A percentile compares a stretch with the other conserved stretches of the same genome.
These are phyloP conservation scores for Cavia porcellus DNA, from an alignment of 2,113 vertebrate genomes.

Conservation along the genomic window DNA sequence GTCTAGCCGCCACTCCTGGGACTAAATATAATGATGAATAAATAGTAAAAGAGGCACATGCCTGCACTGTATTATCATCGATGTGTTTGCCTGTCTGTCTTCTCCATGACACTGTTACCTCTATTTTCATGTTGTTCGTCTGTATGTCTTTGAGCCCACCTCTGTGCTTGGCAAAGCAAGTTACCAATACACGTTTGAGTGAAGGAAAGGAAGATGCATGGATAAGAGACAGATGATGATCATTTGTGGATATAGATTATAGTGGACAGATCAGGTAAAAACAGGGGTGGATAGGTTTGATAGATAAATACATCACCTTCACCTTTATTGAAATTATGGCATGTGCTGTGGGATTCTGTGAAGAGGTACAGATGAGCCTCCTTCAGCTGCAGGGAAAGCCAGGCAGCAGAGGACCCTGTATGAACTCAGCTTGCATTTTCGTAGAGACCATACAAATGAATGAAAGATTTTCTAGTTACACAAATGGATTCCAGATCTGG, in stretches of 20 bases:
- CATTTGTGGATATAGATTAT: not conserved
- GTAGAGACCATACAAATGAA: slow-evolving; percentile 36
- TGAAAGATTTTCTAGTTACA: slow-evolving; percentile 9
- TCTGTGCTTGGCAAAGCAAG: not conserved
- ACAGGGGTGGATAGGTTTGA: not conserved
- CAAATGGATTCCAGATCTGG: slow-evolving; percentile 44
- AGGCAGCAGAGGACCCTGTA: not conserved
- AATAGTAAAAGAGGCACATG: not conserved
- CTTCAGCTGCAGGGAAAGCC: not conserved
- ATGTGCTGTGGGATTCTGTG: not conserved
- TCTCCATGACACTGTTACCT: not conserved
- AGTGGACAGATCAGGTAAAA: not conserved
- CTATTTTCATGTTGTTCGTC: slow-evolving; percentile 1
- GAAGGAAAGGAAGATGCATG: not conserved
- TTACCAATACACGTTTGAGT: not conserved
- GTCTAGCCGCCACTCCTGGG: not conserved
- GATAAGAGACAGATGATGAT: not conserved
- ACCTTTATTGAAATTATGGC: not conserved
- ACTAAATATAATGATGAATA: not conserved
- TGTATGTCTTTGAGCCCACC: not conserved
- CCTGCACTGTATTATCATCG: not conserved
- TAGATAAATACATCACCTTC: not conserved
- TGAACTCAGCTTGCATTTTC: slow-evolving; percentile 34
- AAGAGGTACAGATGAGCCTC: not conserved
- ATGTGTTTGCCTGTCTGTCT: not conserved